Base-by-base conservation (phyloP, 2,797 vertebrate genomes). In the Sarcoramphus papa region DNA sequence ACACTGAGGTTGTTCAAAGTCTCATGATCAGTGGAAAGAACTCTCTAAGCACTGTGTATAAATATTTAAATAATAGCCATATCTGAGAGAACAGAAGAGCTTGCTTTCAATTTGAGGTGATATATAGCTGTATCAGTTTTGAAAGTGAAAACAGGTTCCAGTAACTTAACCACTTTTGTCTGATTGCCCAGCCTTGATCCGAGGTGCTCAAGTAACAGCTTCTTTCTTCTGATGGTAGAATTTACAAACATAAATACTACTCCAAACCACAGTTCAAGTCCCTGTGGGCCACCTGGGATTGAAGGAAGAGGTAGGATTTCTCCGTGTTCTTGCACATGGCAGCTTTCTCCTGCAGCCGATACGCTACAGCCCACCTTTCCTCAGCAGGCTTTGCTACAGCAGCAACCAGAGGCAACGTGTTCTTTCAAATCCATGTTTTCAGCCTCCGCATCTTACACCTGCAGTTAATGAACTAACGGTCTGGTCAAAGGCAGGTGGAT, bases 311-410 rank as follows among this genome's bases (percentile, higher is more conserved):
- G 51, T 12, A 45, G 40, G 27, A 64, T 88, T 91, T 69, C 21
- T 63, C 60, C 5, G 6, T 0, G 0, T 35, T 63, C 20, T 67
- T 60, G 56, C 27, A 51, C 10, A 2, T 17, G 35, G 22, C 48
- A 67, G 4, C 15, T 30, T 90, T 43, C 31, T 90, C 10, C 23
- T 68, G 8, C 16, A 37, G 57, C 35, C 2, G 1, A 16, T 27
- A 8, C 2, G 2, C 57, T 51, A 2, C 31, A 76, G 43, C 21
- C 30, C 2, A 3, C 40, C 23, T 41, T 54, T 37, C 54, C 21
- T 79, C 47, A 43, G 37, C 47, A n/a, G 23, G 24, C 31, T 60
- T 57, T 84, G n/a, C 48, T 53, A 11, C 1, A 3, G 41, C 53
- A 73, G 50, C 30, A 69, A 8, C 9, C 7, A 73, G 37, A 50